phyloP scores from a whole-genome alignment of 2,888 invertebrate species.

The Plagiodera versicolora region DNA sequence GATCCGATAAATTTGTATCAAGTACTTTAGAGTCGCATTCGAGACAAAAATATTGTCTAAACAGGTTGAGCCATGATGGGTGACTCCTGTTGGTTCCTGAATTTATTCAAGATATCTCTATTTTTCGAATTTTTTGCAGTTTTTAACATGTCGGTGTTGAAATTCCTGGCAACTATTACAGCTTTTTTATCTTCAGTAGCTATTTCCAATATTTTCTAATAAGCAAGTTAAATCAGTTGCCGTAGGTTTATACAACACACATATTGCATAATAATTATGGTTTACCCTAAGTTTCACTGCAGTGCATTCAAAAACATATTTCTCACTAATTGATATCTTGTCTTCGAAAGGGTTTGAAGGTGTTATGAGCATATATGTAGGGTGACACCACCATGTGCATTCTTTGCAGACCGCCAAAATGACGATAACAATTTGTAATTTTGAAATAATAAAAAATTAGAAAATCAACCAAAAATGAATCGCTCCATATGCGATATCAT shows the following conservation, averaged over 20 bases:
- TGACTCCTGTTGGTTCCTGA: background rate
- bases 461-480: no score
- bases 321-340: background rate
- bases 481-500: no score
- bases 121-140: slow-evolving; percentile 3
- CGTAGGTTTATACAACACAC: background rate
- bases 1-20: background rate
- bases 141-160: no score
- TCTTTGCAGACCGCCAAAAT: background rate
- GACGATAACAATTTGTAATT: background rate
- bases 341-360: background rate
- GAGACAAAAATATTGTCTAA: background rate
- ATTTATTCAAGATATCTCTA: background rate
- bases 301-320: background rate
- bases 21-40: background rate
- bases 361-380: background rate
- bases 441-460: no score
- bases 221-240: no score
- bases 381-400: no score
- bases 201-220: background rate
- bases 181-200: background rate
- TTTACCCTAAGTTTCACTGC: background rate
- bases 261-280: background rate
- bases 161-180: background rate
- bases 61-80: background rate